These are phyloP conservation scores for Lytechinus pictus DNA, from an alignment of 35 echinoderm and acorn worm genomes.

Conservation along the genomic window DNA sequence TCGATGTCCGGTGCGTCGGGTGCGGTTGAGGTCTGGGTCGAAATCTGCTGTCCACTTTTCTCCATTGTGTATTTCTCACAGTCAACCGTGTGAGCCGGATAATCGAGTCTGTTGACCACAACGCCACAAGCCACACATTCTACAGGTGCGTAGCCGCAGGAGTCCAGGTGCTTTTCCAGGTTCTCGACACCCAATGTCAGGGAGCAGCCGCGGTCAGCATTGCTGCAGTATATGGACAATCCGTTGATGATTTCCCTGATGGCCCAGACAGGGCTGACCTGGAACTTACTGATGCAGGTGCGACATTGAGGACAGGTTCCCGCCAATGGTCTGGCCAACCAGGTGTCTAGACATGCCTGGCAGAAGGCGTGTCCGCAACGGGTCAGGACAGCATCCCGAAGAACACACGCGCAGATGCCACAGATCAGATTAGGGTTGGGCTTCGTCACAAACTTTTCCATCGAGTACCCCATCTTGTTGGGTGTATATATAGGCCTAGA, in stretches of 20 bases:
- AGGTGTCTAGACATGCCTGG: conserved; percentile 76
- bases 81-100: conserved; percentile 62
- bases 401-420: conserved; percentile 86
- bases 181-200: conserved; percentile 73
- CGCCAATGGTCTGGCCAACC: conserved; percentile 78
- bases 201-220: conserved; percentile 74
- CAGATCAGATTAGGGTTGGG: conserved; percentile 85
- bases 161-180: conserved; percentile 56
- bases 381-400: conserved; percentile 79
- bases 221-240: conserved; percentile 74
- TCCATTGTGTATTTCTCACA: conserved; percentile 53
- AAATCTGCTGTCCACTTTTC: conserved; percentile 7
- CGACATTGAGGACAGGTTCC: conserved; percentile 90
- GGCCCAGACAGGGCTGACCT: conserved; percentile 87
- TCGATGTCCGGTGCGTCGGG: neutral
- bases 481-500: too few relatives aligned
- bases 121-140: conserved; percentile 72
- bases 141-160: conserved; percentile 79
- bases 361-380: conserved; percentile 93
- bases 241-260: conserved; percentile 84
- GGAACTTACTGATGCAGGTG: conserved; percentile 50
- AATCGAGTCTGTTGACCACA: conserved; percentile 64
- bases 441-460: conserved; percentile 75
- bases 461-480: conserved; percentile 71
- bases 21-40: neutral